phyloP scores from a whole-genome alignment of 2,888 invertebrate genomes.

The Blastobasis adustella region DNA sequence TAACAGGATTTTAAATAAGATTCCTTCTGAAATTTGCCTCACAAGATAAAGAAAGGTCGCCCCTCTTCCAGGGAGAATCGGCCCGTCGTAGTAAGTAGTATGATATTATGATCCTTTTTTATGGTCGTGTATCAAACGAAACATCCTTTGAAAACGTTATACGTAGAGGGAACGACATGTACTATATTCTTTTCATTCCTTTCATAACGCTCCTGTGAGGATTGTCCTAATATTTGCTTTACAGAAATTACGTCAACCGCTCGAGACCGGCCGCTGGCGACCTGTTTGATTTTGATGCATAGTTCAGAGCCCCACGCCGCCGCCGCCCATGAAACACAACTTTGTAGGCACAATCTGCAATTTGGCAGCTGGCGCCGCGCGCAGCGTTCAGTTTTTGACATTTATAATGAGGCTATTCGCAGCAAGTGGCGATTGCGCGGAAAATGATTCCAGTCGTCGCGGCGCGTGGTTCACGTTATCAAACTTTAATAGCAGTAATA shows the following conservation, averaged over 20 bases:
- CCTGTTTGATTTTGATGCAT: conserved; percentile 72
- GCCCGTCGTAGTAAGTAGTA: conserved; percentile 40
- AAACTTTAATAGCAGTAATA: conserved; percentile 66
- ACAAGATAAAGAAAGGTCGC: conserved; percentile 72
- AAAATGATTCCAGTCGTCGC: conserved; percentile 19
- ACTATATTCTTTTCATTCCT: conserved; percentile 48
- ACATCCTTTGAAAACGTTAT: conserved; percentile 27
- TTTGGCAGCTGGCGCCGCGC: conserved; percentile 3
- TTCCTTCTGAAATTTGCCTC: conserved; percentile 67
- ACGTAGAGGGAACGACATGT: conserved; percentile 36
- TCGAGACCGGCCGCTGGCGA: conserved; percentile 41
- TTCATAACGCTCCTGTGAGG: conserved; percentile 50
- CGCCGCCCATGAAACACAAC: conserved; percentile 10
- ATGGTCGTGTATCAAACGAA: conserved; percentile 44
- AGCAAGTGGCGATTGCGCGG: conserved; percentile 8
- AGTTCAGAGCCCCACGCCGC: conserved; percentile 39
- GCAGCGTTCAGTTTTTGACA: conserved; percentile 5
- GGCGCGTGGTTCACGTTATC: conserved; percentile 43
- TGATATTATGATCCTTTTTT: conserved; percentile 55
- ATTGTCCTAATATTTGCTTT: conserved; percentile 64
- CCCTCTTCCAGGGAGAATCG: conserved; percentile 58
- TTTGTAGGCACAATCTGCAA: conserved; percentile 5
- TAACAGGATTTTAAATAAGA: conserved; percentile 75
- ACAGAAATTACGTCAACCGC: conserved; percentile 60
- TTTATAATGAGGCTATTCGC: conserved; percentile 4